Base-by-base conservation (phyloP, 2,113 vertebrate species). In the Lepidothrix coronata region DNA sequence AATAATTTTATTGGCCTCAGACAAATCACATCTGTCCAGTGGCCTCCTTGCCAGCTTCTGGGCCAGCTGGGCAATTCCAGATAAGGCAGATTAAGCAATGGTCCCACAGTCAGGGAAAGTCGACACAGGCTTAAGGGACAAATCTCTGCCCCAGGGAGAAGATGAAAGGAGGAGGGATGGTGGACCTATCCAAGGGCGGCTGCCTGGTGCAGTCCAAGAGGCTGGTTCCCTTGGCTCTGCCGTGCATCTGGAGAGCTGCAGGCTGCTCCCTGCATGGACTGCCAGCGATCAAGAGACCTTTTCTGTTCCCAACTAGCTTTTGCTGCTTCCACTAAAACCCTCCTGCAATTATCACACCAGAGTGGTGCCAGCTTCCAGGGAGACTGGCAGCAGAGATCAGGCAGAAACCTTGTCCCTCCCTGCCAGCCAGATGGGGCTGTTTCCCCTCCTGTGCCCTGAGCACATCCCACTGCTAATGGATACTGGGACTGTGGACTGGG, bases 21-120 rank as follows among this genome's bases (percentile, higher is more conserved):
- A 75, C 35, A 93, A 77, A 83, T 55, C 27, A 14, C 89, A 93
- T 96, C 82, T 89, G 65, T 94, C 90, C 41, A 23, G 55, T 51
- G 41, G n/a, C 51, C 48, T 92, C 62, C 75, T 87, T 78, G 73
- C 66, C 78, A 85, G 75, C 33, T 76, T 81, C 70, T 81, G 27
- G 22, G 77, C 67, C 17, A 14, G 48, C 79, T 93, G 85, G 82
- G 82, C 72, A 76, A 46, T 46, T 80, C 41, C 82, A 91, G 74
- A 74, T 87, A 75, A 79, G 17, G 49, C 78, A 88, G 49, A 66
- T 85, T 43, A 76, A 91, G 31, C 21, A 83, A 24, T 2, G 2
- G 33, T 70, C 66, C 66, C 33, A 23, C 6, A 5, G 85, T 74
- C 82, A 82, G 54, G n/a, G 74, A 76, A 85, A 85, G 49, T 9